Base-by-base conservation (phyloP, 2,888 invertebrate species). In the Cataglyphis cursor region DNA sequence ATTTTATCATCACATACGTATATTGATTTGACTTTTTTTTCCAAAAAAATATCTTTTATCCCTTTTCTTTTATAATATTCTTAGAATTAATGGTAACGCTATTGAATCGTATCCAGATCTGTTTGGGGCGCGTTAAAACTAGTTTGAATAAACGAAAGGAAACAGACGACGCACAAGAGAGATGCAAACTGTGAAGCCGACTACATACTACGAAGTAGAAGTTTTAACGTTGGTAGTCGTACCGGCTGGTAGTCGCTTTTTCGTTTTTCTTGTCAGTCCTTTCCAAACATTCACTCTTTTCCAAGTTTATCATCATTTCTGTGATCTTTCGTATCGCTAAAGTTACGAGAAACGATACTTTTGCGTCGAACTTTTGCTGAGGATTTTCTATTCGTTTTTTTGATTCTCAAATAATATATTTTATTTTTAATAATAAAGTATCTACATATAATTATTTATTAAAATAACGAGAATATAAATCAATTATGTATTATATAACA, bases 281-380 rank as follows among this genome's bases (percentile, higher is more conserved):
- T 87, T 87, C 85, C 86, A 82, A 72, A 87, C 81, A 81, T 85
- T 85, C 85, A 83, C 83, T 89, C 89, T 90, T 76, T 89, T 89
- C 88, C 78, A 90, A 92, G 89, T 91, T 92, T 90, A 92, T 88
- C 90, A 87, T 87, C 76, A 83, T 84, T 85, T 85, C 90, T 91
- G 84, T 91, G 91, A 92, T 92, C 91, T 91, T 90, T 24, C 10
- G 21, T 18, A 35, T 24, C 18, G 8, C 44, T 35, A 6, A 70
- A 70, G 44, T 59, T 80, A 35, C 48, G 35, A 35, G 35, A 61
- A 78, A 24, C 68, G 59, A 78, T 78, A 61, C 78, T 68, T 57
- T 70, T 61, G 18, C 21, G n/a, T 28, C 9, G 5, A 66, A 12
- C 75, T 64, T 51, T 51, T n/a, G 21, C 15, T 54, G 66, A 41